Conservation (phyloP, 2,113 vertebrate genomes). For the Archocentrus centrarchus region DNA sequence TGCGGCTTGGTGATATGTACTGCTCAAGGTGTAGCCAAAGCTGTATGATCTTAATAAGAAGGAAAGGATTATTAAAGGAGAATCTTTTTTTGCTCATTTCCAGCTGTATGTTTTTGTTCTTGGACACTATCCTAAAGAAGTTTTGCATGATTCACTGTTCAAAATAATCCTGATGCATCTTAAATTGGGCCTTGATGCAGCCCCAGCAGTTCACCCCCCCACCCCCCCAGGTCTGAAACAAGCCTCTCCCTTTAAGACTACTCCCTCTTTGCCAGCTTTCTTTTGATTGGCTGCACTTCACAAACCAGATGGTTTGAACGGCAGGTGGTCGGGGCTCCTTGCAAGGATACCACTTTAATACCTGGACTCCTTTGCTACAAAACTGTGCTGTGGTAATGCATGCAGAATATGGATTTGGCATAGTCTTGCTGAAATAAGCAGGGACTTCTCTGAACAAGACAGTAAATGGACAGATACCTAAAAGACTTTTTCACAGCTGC, state of each 20-base stretch:
- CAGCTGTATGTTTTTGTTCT: too few species aligned
- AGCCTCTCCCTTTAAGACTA: background rate
- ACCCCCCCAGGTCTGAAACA: background rate
- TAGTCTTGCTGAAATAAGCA: constrained; percentile 3
- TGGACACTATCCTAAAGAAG: too few species aligned
- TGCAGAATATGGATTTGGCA: background rate
- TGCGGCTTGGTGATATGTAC: background rate
- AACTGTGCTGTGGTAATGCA: background rate
- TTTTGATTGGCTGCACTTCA: background rate
- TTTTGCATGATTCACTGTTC: too few species aligned
- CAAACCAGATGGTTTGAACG: background rate
- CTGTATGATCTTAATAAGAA: background rate
- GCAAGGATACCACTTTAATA: background rate
- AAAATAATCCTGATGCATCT: background rate
- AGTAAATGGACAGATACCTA: background rate
- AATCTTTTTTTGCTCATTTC: background rate
- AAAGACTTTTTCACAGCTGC: too few species aligned
- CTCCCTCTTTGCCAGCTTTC: background rate
- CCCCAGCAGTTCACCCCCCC: background rate
- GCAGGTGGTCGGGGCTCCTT: background rate
- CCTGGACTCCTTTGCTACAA: background rate
- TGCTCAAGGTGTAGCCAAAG: background rate
- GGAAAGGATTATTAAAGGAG: background rate
- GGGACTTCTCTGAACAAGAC: background rate
- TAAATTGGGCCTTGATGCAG: background rate